Base-by-base conservation (phyloP, 2,113 vertebrate species). In the Polypterus senegalus region DNA sequence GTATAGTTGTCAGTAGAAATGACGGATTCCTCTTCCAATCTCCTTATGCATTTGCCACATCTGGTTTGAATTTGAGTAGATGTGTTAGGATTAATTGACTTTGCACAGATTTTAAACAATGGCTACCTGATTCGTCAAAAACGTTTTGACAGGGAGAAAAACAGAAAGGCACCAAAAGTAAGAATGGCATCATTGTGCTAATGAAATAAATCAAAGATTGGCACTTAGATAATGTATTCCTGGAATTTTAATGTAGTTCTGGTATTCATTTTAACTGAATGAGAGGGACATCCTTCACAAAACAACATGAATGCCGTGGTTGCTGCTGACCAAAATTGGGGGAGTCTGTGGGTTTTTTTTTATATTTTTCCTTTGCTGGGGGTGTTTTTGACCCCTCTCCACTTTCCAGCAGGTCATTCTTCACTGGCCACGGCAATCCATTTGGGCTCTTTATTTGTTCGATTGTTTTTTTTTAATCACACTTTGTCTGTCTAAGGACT, bases 301-400 rank as follows among this genome's bases (percentile, higher is more conserved):
- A 27, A 60, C 54, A 70, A 62, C 62, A 46, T 57, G 57, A 54
- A 27, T 27, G 27, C 27, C 27, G 2, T 6, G 46, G 46, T 65
- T 67, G 72, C 70, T 61, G 11, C 56, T 69, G 54, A 65, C 57
- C 67, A 47, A 61, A 65, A 70, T 27, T 27, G 27, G 27, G 64
- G 59, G 44, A 46, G 47, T 3, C 62, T 64, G 48, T 61, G 63
- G 8, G 47, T 11, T 59, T 64, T 59, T 53, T 57, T 2, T 27
- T 27, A 27, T 27, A 27, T 27, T 68, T 67, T 46, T 46, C 65
- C 68, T 73, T 70, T 62, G 44, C n/a, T n/a, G 46, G 45, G 5
- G 8, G 27, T 27, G 27, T 27, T 46, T 10, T 67, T 52, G 61
- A 58, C 60, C 46, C 60, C 45, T 56, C 61, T 9, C 58, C 2